Evolutionary conservation across 2,888 invertebrate genomes (phyloP).

Genomic region (Acholoe squamosa): DNA sequence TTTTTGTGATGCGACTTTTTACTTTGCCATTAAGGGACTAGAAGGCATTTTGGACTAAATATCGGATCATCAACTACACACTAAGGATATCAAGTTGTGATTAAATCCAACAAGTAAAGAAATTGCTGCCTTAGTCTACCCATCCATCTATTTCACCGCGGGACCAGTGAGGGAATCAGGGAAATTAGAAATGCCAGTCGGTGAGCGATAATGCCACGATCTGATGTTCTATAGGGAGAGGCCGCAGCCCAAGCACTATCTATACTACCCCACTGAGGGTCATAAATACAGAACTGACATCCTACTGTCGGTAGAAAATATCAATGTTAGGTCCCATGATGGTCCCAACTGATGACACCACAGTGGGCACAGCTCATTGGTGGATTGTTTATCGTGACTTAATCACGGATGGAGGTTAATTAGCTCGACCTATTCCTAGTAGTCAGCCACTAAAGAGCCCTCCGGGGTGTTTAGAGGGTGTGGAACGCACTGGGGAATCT

Average conservation of each 20-base stretch:
- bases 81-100: neutral
- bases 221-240: neutral
- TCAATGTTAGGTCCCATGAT: neutral
- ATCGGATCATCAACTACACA: neutral
- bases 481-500: no score
- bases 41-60: no score
- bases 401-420: slow-evolving; percentile 2
- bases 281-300: neutral
- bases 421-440: neutral
- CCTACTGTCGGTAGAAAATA: neutral
- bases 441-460: neutral
- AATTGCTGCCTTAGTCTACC: neutral
- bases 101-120: neutral
- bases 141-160: neutral
- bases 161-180: neutral
- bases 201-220: neutral
- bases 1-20: no score
- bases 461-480: neutral
- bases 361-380: neutral
- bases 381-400: neutral
- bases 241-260: neutral
- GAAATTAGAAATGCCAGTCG: slow-evolving; percentile 34
- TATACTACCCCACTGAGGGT: neutral
- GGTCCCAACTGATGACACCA: neutral
- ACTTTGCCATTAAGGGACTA: no score